Evolutionary conservation across 2,797 vertebrate genomes (phyloP), one percentile per base, ranked within the genome.

Genomic region (Philypnodon macrostomus): DNA sequence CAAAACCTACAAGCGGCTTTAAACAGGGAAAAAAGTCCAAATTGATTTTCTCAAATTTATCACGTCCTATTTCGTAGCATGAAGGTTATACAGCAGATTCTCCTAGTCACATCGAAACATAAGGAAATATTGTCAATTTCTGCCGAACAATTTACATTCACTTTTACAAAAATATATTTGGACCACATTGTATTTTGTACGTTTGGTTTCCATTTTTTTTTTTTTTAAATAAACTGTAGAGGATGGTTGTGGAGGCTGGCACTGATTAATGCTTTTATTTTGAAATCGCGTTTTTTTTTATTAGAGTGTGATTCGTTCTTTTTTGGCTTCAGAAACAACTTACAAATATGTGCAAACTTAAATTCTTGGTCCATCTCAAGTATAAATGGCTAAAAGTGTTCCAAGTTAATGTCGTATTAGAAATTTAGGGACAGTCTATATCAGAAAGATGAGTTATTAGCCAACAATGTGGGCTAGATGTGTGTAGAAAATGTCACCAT

Each of bases 321-420:
- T 77, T 84, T 81, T 83, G 79, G 80, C 70, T 84, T 81, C 24
- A 77, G 62, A 80, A 81, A 78, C 54, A 79, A 85, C 66, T 78
- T 71, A 84, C 71, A 78, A 81, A 81, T 77, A 86, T 79, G 84
- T 90, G 88, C 86, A 90, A 89, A 89, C 77, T 83, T 77, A 83
- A 85, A 80, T 79, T 77, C 75, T 90, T 91, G 89, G 89, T 91
- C 89, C 89, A 80, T 87, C 82, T 84, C 79, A 84, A 86, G 79
- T 81, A 74, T 60, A 70, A 83, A 80, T 73, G 73, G 70, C 77
- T 75, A 65, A 79, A 80, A 67, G 53, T 53, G 52, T 39, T 72
- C 58, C 40, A 74, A 73, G 64, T 78, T 63, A 68, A 66, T 33
- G 55, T 78, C 70, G 54, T 68, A 80, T 77, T 82, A 77, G 63